Evolutionary conservation across 1,140 invertebrate species (phyloP).

Genomic region (Neodiprion pinetum): DNA sequence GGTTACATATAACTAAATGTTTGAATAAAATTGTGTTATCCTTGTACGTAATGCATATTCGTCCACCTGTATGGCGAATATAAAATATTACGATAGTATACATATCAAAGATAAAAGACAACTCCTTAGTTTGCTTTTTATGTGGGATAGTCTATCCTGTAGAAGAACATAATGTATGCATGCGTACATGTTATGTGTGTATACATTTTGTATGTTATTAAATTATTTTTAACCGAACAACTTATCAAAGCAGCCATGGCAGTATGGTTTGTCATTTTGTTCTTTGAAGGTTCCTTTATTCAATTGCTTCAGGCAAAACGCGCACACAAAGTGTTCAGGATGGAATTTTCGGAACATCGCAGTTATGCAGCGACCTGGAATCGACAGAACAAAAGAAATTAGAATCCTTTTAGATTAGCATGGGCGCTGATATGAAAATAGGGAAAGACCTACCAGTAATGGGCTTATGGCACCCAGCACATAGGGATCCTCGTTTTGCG

Average conservation of each 20-base stretch:
- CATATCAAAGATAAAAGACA: neutral
- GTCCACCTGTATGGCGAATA: neutral
- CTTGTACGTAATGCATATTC: too few relatives aligned
- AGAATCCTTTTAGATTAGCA: neutral
- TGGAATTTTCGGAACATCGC: conserved; percentile 99
- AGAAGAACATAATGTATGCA: neutral
- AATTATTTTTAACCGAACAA: conserved; percentile 79
- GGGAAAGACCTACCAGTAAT: conserved; percentile 74
- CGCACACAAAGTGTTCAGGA: conserved; percentile 98
- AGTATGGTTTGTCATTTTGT: conserved; percentile 98
- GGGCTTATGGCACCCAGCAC: conserved; percentile 96
- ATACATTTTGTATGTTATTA: neutral
- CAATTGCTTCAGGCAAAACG: conserved; percentile 95
- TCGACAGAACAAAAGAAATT: conserved; percentile 33
- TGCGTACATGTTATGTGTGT: neutral
- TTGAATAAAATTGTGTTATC: too few relatives aligned
- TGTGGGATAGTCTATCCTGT: neutral
- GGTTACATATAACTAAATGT: too few relatives aligned
- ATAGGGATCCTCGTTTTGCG: conserved; percentile 93
- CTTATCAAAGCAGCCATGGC: conserved; percentile 97
- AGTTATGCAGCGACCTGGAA: conserved; percentile 91
- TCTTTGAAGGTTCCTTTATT: conserved; percentile 99
- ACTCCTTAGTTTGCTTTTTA: neutral
- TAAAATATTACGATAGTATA: neutral
- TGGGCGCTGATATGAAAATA: neutral